Base-by-base conservation (phyloP, 64 coral and sea anemone genomes). In the Montipora sp. region DNA sequence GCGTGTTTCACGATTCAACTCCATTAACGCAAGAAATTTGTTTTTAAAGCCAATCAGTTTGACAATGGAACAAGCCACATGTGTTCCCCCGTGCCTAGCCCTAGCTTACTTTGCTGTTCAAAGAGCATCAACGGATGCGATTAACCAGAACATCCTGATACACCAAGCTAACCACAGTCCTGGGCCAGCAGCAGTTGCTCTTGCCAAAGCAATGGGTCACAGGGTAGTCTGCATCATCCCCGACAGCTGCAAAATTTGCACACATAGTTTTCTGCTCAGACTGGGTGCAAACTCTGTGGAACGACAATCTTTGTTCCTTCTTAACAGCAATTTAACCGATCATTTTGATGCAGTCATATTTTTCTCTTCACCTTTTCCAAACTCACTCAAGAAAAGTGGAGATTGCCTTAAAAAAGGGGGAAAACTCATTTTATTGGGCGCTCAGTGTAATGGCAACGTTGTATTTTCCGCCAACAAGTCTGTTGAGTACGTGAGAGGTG, bases 151-250 rank as follows among this genome's bases (percentile, higher is more conserved):
- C 5, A 6, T 95, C 22, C 70, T 95, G 51, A 79, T 95, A 50
- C 90, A 88, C 47, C 83, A 95, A 84, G 94, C 51, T 11, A 84
- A 95, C 23, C 80, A 47, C 67, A 22, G 51, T 44, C 83, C 88
- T 19, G 85, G 87, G 16, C 81, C 87, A 58, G 90, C 90, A 36
- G 83, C 90, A 24, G 80, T 90, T 59, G 36, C 59, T 8, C 80
- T 95, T 77, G 90, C 66, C 18, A 95, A 88, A 22, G 36, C 82
- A 67, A 20, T 92, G 19, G 94, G 94, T 2, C 94, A 95, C 80
- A 46, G 46, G 50, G 78, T 89, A 47, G 51, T 81, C 45, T 95
- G 94, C 78, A 92, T 89, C 18, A 84, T 84, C 27, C 53, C 53
- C 0, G 11, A 57, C 18, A 58, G 59, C 69, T 20, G 20, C 51